Base-by-base conservation (phyloP, 2,888 invertebrate species). In the Meiosimyza decipiens region DNA sequence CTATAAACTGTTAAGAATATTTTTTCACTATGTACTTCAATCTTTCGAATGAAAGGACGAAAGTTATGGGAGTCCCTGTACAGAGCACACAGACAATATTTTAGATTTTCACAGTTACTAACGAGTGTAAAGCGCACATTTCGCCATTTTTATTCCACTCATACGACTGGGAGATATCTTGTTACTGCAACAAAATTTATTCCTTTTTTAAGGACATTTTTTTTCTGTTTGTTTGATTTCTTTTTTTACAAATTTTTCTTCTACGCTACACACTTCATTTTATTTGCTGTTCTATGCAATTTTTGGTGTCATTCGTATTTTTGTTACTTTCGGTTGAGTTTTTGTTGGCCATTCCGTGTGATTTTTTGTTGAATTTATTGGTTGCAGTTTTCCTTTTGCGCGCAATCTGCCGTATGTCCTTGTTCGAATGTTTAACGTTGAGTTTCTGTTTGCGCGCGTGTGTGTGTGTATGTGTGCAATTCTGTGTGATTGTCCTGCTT, bases 41-140 rank as follows among this genome's bases (percentile, higher is more conserved):
- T 40, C 40, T 40, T 40, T 40, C 40, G 40, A 40, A 40, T 40
- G 40, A 40, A 40, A 40, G 40, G 9, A 40, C 40, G 9, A 40
- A 40, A 40, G 6, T 40, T 40, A 9, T 40, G 40, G 40, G 9
- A 40, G 40, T 40, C 6, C 40, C 40, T 40, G 40, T 40, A 40
- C 40, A 9, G 40, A 9, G 9, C 40, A 40, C 9, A 40, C 75
- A 76, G 80, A 81, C 78, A 80, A 79, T 81, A 81, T 80, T 82
- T 80, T 78, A 76, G 82, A 82, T 82, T 79, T 80, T 76, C 77
- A 40, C 40, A 77, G 79, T 69, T 76, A 76, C 76, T 76, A 74
- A 72, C 75, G 74, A 77, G 77, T 76, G 63, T 57, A 68, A 68
- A 72, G 72, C 63, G 64, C 62, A 63, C 76, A 75, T 67, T 70